Conservation (phyloP, 2,888 invertebrate species). For the Cantharis lateralis region DNA sequence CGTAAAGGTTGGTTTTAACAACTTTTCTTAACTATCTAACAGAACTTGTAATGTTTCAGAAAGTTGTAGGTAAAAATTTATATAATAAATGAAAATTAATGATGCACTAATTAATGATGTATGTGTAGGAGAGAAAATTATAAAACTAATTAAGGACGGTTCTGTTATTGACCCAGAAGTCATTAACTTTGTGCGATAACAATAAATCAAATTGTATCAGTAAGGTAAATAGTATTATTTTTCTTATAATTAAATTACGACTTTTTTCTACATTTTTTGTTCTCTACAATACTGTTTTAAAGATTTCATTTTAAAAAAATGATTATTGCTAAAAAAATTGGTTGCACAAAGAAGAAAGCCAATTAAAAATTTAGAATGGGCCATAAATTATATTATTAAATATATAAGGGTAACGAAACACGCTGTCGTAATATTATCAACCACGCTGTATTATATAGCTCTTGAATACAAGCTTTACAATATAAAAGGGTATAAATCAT, state of each 20-base stretch:
- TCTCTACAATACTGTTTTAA: no score
- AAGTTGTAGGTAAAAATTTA: not conserved
- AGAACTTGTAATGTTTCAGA: not conserved
- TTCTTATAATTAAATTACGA: not conserved
- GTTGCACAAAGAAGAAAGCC: not conserved
- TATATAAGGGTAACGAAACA: not conserved
- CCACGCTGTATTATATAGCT: not conserved
- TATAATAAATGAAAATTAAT: not conserved
- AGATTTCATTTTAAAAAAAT: no score
- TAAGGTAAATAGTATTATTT: not conserved
- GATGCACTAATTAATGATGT: not conserved
- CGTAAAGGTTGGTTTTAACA: not conserved
- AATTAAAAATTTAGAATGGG: not conserved
- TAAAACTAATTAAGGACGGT: not conserved
- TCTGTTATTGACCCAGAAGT: not conserved
- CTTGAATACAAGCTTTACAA: constrained; percentile 1
- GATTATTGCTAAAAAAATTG: no score
- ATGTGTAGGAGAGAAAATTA: not conserved
- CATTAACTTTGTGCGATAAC: not conserved
- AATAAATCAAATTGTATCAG: not conserved
- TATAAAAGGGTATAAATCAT: constrained; percentile 2
- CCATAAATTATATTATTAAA: not conserved
- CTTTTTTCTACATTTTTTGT: no score
- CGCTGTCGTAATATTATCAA: not conserved
- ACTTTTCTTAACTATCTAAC: not conserved